Percentiles rank a stretch among this genome's conserved stretches.
Conservation (phyloP, 2,888 invertebrate genomes). For the Aphodius sticticus region DNA sequence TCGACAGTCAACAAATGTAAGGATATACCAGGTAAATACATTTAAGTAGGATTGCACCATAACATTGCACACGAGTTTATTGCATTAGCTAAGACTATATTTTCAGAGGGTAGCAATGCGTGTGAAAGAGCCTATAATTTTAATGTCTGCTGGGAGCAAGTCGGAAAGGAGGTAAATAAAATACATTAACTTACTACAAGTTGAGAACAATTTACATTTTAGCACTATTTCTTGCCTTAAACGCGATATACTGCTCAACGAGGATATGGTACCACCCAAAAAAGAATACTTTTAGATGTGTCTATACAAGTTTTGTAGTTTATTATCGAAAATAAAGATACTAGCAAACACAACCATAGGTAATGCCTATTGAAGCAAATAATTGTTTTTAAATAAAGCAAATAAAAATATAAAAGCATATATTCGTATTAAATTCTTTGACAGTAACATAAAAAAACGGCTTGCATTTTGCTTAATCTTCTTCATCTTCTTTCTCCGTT, state of each 20-base stretch:
- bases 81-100: neutral
- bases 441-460: too few relatives aligned
- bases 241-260: neutral
- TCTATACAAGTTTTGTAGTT: too few relatives aligned
- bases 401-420: too few relatives aligned
- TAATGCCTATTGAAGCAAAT: too few relatives aligned
- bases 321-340: too few relatives aligned
- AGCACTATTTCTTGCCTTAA: neutral
- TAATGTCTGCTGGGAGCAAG: neutral
- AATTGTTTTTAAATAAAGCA: too few relatives aligned
- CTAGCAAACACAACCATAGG: too few relatives aligned
- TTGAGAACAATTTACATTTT: neutral
- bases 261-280: too few relatives aligned
- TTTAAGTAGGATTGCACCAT: too few relatives aligned
- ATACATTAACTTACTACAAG: neutral
- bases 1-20: neutral
- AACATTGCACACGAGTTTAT: too few relatives aligned
- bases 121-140: neutral
- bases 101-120: neutral
- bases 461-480: conserved; percentile 6
- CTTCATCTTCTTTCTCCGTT: conserved; percentile 7
- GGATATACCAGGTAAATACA: neutral
- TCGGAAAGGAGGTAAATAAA: neutral
- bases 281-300: too few relatives aligned
- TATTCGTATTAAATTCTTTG: too few relatives aligned